phyloP scores from a whole-genome alignment of 1,140 invertebrate species.

The Drosophila bifasciata region DNA sequence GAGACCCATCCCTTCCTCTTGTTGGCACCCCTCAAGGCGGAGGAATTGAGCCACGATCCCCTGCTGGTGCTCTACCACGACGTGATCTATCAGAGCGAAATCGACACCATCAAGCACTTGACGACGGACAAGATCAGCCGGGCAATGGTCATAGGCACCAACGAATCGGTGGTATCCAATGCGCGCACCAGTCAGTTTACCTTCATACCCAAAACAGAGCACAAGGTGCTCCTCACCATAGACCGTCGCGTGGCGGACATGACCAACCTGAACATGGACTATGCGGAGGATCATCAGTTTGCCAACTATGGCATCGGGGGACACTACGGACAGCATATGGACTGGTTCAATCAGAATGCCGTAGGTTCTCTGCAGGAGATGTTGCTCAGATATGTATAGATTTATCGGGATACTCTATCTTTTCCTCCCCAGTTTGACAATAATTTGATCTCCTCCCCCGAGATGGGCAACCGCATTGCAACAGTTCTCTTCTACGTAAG shows the following conservation, averaged over 20 bases:
- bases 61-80: constrained; percentile 94
- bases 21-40: constrained; percentile 95
- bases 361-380: constrained; percentile 34
- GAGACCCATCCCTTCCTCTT: constrained; percentile 90
- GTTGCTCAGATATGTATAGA: background rate
- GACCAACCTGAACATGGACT: constrained; percentile 91
- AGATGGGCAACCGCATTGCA: constrained; percentile 78
- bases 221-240: constrained; percentile 90
- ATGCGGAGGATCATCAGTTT: constrained; percentile 87
- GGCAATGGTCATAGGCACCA: constrained; percentile 90
- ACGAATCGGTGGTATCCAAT: constrained; percentile 90
- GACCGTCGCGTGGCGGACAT: constrained; percentile 90
- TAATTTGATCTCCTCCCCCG: background rate
- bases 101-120: constrained; percentile 92
- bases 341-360: constrained; percentile 80
- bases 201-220: constrained; percentile 93
- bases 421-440: constrained; percentile 23
- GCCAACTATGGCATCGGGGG: constrained; percentile 90
- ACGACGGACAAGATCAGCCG: constrained; percentile 90
- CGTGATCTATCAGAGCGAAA: constrained; percentile 95
- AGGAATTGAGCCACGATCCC: constrained; percentile 93
- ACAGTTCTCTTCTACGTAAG: constrained; percentile 80
- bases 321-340: constrained; percentile 89
- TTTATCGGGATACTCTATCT: too few species aligned
- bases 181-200: constrained; percentile 98